phyloP scores from a whole-genome alignment of 2,113 vertebrate genomes.

The Falcunculus frontatus region DNA sequence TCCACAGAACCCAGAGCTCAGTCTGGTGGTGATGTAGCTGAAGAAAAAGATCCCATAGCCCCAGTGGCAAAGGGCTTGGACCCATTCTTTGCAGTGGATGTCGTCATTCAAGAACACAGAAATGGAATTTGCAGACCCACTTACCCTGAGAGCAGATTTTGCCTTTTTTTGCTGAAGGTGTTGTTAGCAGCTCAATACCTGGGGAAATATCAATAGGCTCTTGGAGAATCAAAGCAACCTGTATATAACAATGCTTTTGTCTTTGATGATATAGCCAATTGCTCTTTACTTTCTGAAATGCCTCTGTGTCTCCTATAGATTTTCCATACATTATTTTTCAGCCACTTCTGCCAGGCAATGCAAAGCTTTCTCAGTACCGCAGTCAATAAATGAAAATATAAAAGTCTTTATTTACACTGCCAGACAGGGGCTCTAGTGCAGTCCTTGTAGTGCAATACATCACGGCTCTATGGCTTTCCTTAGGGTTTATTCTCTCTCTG shows the following conservation, averaged over 20 bases:
- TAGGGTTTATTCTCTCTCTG: conserved; percentile 6
- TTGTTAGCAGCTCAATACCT: background rate
- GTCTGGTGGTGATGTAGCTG: background rate
- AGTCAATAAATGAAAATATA: conserved; percentile 55
- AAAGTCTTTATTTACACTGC: conserved; percentile 45
- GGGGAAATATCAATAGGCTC: background rate
- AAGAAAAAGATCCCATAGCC: background rate
- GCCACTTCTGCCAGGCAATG: background rate
- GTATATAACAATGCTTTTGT: background rate
- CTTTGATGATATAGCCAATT: conserved; percentile 19
- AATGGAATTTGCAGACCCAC: background rate
- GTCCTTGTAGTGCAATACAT: conserved; percentile 29
- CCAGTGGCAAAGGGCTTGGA: background rate
- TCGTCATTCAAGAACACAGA: rapidly evolving
- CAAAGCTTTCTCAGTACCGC: conserved; percentile 12
- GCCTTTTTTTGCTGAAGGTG: background rate
- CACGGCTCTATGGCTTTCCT: conserved; percentile 12
- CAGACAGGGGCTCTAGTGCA: conserved; percentile 27
- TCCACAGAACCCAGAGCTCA: background rate
- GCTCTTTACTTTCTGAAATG: conserved; percentile 10
- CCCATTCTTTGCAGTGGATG: background rate
- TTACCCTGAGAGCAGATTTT: background rate
- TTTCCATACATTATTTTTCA: conserved; percentile 44
- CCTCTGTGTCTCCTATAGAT: conserved; percentile 23
- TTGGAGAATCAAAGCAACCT: background rate